phyloP scores from a whole-genome alignment of 2,113 vertebrate species.

The Caranx ignobilis region DNA sequence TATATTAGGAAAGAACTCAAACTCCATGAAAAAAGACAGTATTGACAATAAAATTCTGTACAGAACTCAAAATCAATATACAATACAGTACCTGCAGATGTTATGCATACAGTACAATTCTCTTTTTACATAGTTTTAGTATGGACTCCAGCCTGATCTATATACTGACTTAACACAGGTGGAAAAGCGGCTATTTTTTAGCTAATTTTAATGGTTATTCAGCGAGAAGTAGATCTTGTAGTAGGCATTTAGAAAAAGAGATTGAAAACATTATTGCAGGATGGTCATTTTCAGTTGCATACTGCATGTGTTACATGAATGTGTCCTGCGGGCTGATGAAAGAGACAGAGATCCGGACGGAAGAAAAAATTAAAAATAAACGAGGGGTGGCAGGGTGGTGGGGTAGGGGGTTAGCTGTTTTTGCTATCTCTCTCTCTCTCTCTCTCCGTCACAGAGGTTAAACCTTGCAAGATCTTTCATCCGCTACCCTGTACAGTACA shows the following conservation, averaged over 20 bases:
- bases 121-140: conserved; percentile 94
- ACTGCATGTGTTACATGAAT: conserved; percentile 78
- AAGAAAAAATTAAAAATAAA: conserved; percentile 38
- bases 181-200: conserved; percentile 84
- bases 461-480: conserved; percentile 68
- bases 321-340: conserved; percentile 57
- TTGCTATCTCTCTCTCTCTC: conserved; percentile 34
- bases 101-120: conserved; percentile 91
- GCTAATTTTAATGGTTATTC: conserved; percentile 83
- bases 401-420: conserved; percentile 46
- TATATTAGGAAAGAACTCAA: conserved; percentile 78
- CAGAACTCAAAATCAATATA: conserved; percentile 94
- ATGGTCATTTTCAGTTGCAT: conserved; percentile 85
- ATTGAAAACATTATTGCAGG: conserved; percentile 94
- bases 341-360: conserved; percentile 54
- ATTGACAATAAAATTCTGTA: conserved; percentile 89
- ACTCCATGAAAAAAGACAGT: conserved; percentile 77
- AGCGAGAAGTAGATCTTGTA: conserved; percentile 85
- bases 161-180: conserved; percentile 94
- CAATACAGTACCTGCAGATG: conserved; percentile 95
- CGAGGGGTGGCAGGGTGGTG: not conserved
- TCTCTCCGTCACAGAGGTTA: conserved; percentile 63
- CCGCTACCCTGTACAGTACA: conserved; percentile 92
- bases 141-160: conserved; percentile 92
- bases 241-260: conserved; percentile 87